A percentile compares a stretch with the other conserved stretches of the same genome.
Conservation (phyloP, 2,797 vertebrate species). For the Alcedo atthis region DNA sequence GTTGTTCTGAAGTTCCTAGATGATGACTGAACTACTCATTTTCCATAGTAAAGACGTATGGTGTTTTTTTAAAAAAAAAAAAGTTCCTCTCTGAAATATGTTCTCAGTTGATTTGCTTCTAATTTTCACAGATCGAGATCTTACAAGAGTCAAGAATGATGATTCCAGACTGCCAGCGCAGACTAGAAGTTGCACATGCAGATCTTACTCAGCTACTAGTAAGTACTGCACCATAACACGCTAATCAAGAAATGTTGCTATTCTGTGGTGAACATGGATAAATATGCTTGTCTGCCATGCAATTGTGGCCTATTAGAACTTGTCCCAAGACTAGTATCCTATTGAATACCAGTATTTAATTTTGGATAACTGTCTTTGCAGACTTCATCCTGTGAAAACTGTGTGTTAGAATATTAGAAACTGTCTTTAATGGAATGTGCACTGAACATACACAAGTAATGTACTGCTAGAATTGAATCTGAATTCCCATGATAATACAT, state of each 20-base stretch:
- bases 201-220: conserved; percentile 90
- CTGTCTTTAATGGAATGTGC: background rate
- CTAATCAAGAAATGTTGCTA: background rate
- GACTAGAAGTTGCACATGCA: conserved; percentile 85
- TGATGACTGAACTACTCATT: background rate
- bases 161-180: conserved; percentile 93
- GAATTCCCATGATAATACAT: background rate
- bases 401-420: background rate
- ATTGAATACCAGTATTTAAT: background rate
- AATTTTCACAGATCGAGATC: conserved; percentile 85
- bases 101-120: conserved; percentile 5
- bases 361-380: background rate
- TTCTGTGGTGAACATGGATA: background rate
- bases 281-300: background rate
- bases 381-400: background rate
- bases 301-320: background rate
- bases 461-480: background rate
- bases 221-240: conserved; percentile 66
- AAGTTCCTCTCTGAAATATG: background rate
- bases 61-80: background rate
- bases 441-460: background rate
- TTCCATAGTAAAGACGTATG: background rate
- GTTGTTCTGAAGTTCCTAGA: background rate
- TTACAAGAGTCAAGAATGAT: conserved; percentile 95
- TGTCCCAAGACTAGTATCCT: background rate